A percentile compares a stretch with the other conserved stretches of the same genome.
These are phyloP conservation scores for Radopholus similis DNA, from an alignment of 1,140 invertebrate genomes.

Conservation along the genomic window DNA sequence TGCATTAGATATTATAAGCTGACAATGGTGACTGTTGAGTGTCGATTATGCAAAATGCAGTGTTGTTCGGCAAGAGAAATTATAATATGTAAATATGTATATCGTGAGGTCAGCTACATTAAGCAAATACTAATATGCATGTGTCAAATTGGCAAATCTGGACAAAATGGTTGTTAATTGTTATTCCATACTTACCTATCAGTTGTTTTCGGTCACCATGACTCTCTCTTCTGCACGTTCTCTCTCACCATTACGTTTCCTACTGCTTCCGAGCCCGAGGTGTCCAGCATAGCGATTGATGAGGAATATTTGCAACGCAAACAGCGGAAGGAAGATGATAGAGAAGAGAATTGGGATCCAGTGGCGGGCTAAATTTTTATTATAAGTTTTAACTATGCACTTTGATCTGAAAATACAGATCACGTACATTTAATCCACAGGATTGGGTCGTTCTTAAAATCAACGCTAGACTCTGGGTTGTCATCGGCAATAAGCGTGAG, in stretches of 20 bases:
- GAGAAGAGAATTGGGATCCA: conserved; percentile 20
- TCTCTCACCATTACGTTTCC: not conserved
- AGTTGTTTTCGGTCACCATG: not conserved
- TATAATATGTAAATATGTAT: too few relatives aligned
- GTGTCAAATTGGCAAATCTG: too few relatives aligned
- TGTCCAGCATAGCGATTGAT: conserved; percentile 23
- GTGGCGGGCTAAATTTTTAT: conserved; percentile 17
- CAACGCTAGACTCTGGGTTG: not conserved
- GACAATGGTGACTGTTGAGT: too few relatives aligned
- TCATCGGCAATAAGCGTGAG: conserved; percentile 12
- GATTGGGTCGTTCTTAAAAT: conserved; percentile 13
- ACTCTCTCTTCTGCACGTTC: not conserved
- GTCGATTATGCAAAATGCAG: too few relatives aligned
- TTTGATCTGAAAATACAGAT: conserved; percentile 1
- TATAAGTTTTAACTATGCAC: not conserved
- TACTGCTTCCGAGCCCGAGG: not conserved
- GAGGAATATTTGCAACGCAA: conserved; percentile 21
- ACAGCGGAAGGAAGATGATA: conserved; percentile 23
- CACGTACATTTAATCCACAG: conserved; percentile 11
- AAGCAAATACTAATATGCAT: too few relatives aligned
- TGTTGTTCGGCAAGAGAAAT: too few relatives aligned
- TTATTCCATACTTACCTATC: too few relatives aligned
- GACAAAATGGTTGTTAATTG: too few relatives aligned
- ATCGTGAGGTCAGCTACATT: too few relatives aligned
- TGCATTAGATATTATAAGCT: too few relatives aligned